phyloP scores from a whole-genome alignment of 2,797 vertebrate genomes.

The Rhabdophis nuchalis region DNA sequence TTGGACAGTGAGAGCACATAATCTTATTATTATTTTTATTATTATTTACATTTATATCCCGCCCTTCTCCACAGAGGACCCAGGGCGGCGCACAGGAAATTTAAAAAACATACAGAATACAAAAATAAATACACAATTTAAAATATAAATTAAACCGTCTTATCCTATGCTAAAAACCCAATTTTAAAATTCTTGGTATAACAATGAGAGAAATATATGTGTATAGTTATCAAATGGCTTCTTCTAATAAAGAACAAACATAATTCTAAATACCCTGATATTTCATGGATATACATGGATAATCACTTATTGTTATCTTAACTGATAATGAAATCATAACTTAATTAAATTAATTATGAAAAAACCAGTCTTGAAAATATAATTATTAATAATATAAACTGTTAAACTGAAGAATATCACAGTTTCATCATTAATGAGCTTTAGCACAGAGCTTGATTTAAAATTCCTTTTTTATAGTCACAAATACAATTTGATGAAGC shows the following conservation, averaged over 20 bases:
- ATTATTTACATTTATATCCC: too few relatives aligned
- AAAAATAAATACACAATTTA: too few relatives aligned
- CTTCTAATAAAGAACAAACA: not conserved
- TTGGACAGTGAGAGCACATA: not conserved
- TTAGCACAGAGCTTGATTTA: constrained; percentile 24
- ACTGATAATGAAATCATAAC: constrained; percentile 41
- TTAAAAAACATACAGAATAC: too few relatives aligned
- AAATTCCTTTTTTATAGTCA: constrained; percentile 23
- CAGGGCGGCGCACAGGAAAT: too few relatives aligned
- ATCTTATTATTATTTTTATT: too few relatives aligned
- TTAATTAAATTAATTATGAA: constrained; percentile 60
- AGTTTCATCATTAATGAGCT: constrained; percentile 46
- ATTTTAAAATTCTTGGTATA: too few relatives aligned
- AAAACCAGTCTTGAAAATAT: constrained; percentile 34
- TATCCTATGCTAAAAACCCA: too few relatives aligned
- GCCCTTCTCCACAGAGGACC: too few relatives aligned
- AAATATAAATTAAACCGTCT: too few relatives aligned
- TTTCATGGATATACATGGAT: constrained; percentile 14
- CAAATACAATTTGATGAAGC: constrained; percentile 1
- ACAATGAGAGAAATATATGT: not conserved
- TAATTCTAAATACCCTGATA: not conserved
- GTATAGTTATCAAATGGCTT: not conserved
- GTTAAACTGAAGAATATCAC: constrained; percentile 46
- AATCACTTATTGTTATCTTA: constrained; percentile 34
- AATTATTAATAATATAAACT: constrained; percentile 45